A percentile compares a stretch with the other conserved stretches of the same genome.
These are phyloP conservation scores for Pyrocoelia pectoralis DNA, from an alignment of 2,888 invertebrate species.

Conservation along the genomic window DNA sequence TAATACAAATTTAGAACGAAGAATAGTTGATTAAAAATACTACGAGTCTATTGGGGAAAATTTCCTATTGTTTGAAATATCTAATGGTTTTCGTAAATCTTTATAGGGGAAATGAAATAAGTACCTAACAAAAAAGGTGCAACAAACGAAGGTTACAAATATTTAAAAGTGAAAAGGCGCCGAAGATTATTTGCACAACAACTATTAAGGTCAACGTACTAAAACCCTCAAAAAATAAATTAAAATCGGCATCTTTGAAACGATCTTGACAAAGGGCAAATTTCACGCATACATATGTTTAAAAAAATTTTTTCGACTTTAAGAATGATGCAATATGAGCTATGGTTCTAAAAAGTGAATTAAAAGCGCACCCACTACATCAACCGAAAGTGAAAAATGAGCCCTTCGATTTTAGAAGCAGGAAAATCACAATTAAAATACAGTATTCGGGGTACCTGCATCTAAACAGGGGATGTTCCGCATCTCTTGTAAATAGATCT, in stretches of 20 bases:
- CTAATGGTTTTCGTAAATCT: no score
- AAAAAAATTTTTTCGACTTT: conserved; percentile 21
- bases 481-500: conserved; percentile 25
- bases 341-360: conserved; percentile 12
- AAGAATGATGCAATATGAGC: conserved; percentile 20
- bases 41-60: no score
- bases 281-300: conserved; percentile 34
- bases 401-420: conserved; percentile 24
- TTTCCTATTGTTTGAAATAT: no score
- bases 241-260: conserved; percentile 41
- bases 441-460: conserved; percentile 21
- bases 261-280: conserved; percentile 35
- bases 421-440: conserved; percentile 32
- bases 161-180: conserved; percentile 33
- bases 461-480: conserved; percentile 14
- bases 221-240: conserved; percentile 37
- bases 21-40: no score
- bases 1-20: no score
- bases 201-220: conserved; percentile 34
- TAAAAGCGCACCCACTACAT: conserved; percentile 34
- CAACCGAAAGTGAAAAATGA: conserved; percentile 40
- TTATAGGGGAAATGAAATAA: no score
- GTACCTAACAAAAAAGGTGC: no score
- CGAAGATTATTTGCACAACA: conserved; percentile 38
- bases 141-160: conserved; percentile 18